Conservation (phyloP, 2,888 invertebrate genomes). For the Scaptomyza caliginosa region DNA sequence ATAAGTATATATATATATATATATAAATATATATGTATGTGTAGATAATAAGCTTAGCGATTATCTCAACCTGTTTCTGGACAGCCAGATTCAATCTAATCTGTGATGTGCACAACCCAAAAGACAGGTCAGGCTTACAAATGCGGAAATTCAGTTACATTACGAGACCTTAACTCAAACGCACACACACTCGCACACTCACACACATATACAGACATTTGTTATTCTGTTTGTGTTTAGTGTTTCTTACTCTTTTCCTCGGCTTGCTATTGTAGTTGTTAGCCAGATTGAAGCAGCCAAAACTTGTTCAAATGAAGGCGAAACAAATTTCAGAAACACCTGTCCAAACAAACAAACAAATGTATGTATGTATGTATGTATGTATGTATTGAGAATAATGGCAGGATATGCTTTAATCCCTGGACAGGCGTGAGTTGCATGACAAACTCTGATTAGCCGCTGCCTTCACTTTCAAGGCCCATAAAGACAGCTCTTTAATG, state of each 20-base stretch:
- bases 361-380: background rate
- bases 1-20: background rate
- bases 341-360: conserved; percentile 19
- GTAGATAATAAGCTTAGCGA: conserved; percentile 14
- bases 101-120: conserved; percentile 1
- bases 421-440: conserved; percentile 45
- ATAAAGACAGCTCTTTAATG: conserved; percentile 36
- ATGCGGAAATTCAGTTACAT: background rate
- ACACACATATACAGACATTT: conserved; percentile 18
- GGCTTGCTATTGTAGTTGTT: no score
- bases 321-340: conserved; percentile 42
- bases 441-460: conserved; percentile 42
- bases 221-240: conserved; percentile 32
- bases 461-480: conserved; percentile 2
- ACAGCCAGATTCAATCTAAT: conserved; percentile 37
- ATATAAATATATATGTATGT: background rate
- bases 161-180: background rate
- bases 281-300: conserved; percentile 24
- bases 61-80: conserved; percentile 19
- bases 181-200: background rate
- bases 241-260: background rate
- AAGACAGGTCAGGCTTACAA: conserved; percentile 13
- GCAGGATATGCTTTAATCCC: conserved; percentile 26
- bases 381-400: conserved; percentile 7
- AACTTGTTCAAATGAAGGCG: conserved; percentile 9